phyloP scores from a whole-genome alignment of 35 echinoderm and acorn worm species.

The Heliocidaris erythrogramma region DNA sequence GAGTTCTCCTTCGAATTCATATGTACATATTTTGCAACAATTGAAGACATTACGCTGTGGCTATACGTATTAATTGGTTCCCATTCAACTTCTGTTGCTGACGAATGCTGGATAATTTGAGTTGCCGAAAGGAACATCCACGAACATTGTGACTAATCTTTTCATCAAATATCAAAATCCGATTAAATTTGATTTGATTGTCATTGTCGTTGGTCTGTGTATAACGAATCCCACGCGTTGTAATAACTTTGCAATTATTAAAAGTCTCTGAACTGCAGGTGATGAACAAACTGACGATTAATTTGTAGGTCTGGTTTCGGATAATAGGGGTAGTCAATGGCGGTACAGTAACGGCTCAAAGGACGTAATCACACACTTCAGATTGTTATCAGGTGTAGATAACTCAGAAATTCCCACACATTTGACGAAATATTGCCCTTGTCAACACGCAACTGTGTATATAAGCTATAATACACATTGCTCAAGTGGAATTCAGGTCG shows the following conservation, averaged over 20 bases:
- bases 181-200: neutral
- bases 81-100: neutral
- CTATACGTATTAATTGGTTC: neutral
- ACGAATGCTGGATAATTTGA: neutral
- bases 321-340: neutral
- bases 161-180: neutral
- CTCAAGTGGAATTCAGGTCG: too few relatives aligned
- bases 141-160: neutral
- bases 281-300: neutral
- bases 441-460: neutral
- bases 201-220: neutral
- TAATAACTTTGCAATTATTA: neutral
- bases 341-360: neutral
- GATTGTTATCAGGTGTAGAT: neutral
- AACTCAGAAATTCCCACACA: neutral
- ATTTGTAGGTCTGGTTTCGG: neutral
- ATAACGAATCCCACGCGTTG: neutral
- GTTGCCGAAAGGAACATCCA: neutral
- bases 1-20: neutral
- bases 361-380: neutral
- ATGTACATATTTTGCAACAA: neutral
- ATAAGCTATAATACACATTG: too few relatives aligned
- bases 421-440: neutral
- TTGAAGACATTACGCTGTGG: neutral
- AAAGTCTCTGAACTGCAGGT: neutral